phyloP scores from a whole-genome alignment of 2,113 vertebrate genomes.

The Xenopus borealis region DNA sequence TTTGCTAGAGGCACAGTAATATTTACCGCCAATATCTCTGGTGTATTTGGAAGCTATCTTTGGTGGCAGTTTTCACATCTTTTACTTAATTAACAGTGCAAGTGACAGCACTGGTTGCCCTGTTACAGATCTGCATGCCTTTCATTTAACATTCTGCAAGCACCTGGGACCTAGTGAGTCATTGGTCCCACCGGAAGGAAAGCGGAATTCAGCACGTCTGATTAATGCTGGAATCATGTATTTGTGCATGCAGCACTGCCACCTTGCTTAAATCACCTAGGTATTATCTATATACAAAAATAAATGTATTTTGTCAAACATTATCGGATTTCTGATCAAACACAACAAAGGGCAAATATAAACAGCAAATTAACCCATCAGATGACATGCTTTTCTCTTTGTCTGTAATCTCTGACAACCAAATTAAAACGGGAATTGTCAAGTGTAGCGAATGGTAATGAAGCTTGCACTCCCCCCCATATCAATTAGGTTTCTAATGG shows the following conservation, averaged over 20 bases:
- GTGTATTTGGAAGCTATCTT: background rate
- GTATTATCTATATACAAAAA: background rate
- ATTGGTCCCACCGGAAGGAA: constrained; percentile 24
- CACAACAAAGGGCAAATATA: background rate
- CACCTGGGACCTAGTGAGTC: constrained; percentile 23
- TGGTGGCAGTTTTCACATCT: background rate
- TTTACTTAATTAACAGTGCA: constrained; percentile 11
- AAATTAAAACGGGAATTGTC: constrained; percentile 3
- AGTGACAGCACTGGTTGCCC: constrained; percentile 13
- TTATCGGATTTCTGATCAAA: too few species aligned
- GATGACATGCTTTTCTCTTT: background rate
- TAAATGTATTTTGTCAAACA: too few species aligned
- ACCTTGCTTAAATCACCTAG: constrained; percentile 35
- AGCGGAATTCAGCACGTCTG: constrained; percentile 24
- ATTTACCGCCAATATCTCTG: background rate
- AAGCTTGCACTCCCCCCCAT: background rate
- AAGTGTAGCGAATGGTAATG: background rate
- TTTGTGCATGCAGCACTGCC: constrained; percentile 1
- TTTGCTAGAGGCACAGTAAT: background rate
- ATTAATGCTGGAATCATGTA: constrained; percentile 30
- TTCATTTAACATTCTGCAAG: constrained; percentile 11
- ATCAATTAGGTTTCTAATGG: background rate
- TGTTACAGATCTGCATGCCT: constrained; percentile 24
- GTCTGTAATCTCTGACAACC: constrained; percentile 12
- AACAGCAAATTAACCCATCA: constrained; percentile 6